These are phyloP conservation scores for Serilophus lunatus DNA, from an alignment of 2,113 vertebrate species.

Conservation along the genomic window DNA sequence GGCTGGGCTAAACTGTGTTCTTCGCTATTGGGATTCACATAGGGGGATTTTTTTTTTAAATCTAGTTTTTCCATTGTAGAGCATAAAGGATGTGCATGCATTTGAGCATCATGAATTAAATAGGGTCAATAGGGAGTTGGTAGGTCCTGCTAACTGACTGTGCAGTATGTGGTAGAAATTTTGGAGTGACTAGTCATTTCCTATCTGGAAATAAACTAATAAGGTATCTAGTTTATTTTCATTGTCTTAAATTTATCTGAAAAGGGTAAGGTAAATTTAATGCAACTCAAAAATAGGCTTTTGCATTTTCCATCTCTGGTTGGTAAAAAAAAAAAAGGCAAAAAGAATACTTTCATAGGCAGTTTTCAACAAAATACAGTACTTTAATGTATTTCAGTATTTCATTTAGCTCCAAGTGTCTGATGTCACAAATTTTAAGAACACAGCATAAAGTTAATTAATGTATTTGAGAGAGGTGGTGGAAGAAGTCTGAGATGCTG, in stretches of 20 bases:
- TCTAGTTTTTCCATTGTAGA: background rate
- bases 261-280: background rate
- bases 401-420: background rate
- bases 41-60: background rate
- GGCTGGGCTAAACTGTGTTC: background rate
- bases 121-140: background rate
- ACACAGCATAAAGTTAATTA: background rate
- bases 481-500: background rate
- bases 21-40: background rate
- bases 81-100: background rate
- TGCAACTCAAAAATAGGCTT: background rate
- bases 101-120: background rate
- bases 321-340: background rate
- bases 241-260: background rate
- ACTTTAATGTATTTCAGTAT: background rate
- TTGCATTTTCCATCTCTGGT: background rate
- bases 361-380: background rate
- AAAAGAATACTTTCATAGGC: background rate
- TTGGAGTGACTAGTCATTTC: background rate
- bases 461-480: background rate
- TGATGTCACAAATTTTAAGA: background rate
- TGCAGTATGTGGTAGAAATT: background rate
- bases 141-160: background rate
- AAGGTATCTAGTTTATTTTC: background rate
- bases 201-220: background rate